Evolutionary conservation across 2,113 vertebrate genomes (phyloP).

Genomic region (Charina bottae): DNA sequence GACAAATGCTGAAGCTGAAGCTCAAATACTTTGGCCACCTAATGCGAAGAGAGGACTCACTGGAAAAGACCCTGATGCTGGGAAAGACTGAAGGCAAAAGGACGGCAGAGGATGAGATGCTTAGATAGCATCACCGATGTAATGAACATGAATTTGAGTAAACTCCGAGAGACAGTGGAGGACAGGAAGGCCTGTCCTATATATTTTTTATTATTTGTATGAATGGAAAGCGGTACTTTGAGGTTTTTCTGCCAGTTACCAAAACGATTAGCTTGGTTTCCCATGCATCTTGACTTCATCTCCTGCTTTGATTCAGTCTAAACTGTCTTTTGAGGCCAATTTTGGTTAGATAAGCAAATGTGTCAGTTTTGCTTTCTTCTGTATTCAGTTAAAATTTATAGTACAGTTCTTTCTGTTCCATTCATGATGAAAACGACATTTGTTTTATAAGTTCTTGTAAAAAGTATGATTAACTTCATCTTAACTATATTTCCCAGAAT

Average conservation of each 20-base stretch:
- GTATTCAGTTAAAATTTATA: not conserved
- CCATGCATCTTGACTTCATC: not conserved
- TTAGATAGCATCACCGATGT: too few species aligned
- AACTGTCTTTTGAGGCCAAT: not conserved
- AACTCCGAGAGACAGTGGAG: too few species aligned
- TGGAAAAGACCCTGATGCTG: too few species aligned
- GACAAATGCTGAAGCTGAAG: too few species aligned
- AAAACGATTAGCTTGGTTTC: not conserved
- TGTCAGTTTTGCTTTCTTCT: not conserved
- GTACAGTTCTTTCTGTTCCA: not conserved
- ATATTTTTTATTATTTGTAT: not conserved
- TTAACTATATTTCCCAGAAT: not conserved
- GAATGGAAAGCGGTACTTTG: not conserved
- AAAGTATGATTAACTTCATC: not conserved
- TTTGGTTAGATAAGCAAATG: not conserved
- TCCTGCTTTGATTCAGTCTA: not conserved
- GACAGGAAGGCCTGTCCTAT: too few species aligned
- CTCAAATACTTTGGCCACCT: too few species aligned
- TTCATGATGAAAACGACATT: not conserved
- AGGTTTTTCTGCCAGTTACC: not conserved
- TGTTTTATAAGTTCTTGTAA: not conserved
- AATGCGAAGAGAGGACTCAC: too few species aligned
- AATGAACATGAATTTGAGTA: too few species aligned
- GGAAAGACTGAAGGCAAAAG: too few species aligned
- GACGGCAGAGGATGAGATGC: too few species aligned